Conservation (phyloP, 1,140 invertebrate species). For the Zaprionus davidi region DNA sequence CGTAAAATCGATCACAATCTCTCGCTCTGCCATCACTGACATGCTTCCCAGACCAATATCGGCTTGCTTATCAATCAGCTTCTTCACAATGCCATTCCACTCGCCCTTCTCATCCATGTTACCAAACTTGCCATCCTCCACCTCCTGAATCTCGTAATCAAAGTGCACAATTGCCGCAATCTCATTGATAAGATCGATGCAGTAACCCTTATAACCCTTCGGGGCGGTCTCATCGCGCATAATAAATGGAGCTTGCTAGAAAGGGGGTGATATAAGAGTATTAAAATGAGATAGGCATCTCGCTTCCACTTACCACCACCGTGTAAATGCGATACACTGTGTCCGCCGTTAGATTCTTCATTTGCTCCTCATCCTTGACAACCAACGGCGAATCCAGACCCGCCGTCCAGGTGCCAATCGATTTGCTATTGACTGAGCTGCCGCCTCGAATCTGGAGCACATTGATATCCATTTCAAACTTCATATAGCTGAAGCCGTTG, state of each 20-base stretch:
- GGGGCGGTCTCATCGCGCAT: slow-evolving; percentile 88
- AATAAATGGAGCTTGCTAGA: slow-evolving; percentile 94
- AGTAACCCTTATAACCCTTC: slow-evolving; percentile 93
- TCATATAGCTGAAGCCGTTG: slow-evolving; percentile 90
- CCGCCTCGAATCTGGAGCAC: slow-evolving; percentile 88
- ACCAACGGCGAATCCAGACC: slow-evolving; percentile 87
- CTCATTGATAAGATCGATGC: slow-evolving; percentile 95
- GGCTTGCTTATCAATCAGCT: slow-evolving; percentile 94
- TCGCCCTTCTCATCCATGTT: slow-evolving; percentile 93
- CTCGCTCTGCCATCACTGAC: slow-evolving; percentile 97
- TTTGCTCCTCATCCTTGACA: slow-evolving; percentile 87
- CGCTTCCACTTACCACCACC: slow-evolving; percentile 86
- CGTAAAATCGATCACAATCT: slow-evolving; percentile 97
- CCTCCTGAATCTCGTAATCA: slow-evolving; percentile 93
- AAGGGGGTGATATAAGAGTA: neutral
- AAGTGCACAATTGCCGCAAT: slow-evolving; percentile 93
- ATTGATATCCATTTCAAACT: slow-evolving; percentile 89
- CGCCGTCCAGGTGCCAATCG: slow-evolving; percentile 89
- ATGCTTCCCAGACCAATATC: slow-evolving; percentile 95
- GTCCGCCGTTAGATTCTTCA: slow-evolving; percentile 91
- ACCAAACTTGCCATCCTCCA: slow-evolving; percentile 92
- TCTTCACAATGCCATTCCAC: slow-evolving; percentile 97
- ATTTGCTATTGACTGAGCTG: slow-evolving; percentile 87
- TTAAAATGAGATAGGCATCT: neutral
- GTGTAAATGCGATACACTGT: slow-evolving; percentile 93